These are phyloP conservation scores for Listronotus bonariensis DNA, from an alignment of 1,140 invertebrate species.

Conservation along the genomic window DNA sequence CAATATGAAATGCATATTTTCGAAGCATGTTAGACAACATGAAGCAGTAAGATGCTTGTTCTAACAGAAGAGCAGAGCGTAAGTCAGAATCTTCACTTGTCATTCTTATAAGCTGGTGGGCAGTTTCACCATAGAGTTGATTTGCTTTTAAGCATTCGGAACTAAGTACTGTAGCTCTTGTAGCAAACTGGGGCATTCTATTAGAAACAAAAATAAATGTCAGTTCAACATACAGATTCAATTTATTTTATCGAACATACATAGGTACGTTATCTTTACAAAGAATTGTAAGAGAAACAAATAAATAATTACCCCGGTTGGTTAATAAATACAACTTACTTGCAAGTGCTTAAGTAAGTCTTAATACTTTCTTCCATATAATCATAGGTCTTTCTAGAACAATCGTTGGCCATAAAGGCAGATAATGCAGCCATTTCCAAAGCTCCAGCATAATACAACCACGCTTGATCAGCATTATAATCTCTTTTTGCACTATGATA, in stretches of 20 bases:
- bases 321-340: constrained; percentile 59
- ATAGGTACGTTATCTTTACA: too few species aligned
- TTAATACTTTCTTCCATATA: constrained; percentile 94
- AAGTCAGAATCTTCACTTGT: constrained; percentile 93
- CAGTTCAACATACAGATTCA: too few species aligned
- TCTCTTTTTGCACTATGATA: constrained; percentile 97
- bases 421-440: constrained; percentile 94
- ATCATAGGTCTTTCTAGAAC: constrained; percentile 76
- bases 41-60: constrained; percentile 95
- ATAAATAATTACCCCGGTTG: too few species aligned
- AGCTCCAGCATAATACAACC: constrained; percentile 95
- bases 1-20: constrained; percentile 97
- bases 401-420: constrained; percentile 86
- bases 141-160: constrained; percentile 82
- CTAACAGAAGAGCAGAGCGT: constrained; percentile 86
- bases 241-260: too few species aligned
- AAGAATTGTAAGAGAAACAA: too few species aligned
- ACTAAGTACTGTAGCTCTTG: constrained; percentile 84
- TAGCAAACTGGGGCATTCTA: constrained; percentile 87
- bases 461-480: constrained; percentile 94
- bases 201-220: constrained; percentile 37
- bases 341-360: constrained; percentile 87
- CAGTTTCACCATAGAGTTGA: constrained; percentile 83
- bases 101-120: constrained; percentile 91
- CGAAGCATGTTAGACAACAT: constrained; percentile 78